Base-by-base conservation (phyloP, 2,113 vertebrate genomes). In the Aepyceros melampus region DNA sequence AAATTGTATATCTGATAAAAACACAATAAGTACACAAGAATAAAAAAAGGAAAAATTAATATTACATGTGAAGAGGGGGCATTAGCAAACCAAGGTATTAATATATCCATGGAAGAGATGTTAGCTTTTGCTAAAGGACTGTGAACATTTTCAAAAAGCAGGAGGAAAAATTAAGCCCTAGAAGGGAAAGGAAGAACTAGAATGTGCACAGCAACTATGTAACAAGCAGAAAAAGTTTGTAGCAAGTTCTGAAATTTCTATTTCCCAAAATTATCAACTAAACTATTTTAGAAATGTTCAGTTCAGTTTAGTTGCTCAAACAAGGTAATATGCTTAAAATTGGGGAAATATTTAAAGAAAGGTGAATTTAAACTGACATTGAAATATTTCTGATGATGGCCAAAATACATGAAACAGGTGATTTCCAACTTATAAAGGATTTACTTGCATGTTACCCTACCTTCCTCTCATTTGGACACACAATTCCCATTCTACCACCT, bases 261-360 rank as follows among this genome's bases (percentile, higher is more conserved):
- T 27, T n/a, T 85, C 8, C 33, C 47, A 33, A 58, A 81, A 85
- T 33, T 97, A 36, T 11, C 64, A 64, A 49, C 8, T 13, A 55
- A 64, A 49, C 8, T 10, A 55, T 83, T 47, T 83, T 62, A 76
- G 23, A 17, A 53, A 53, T 36, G 43, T 60, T 71, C 82, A n/a
- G n/a, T n/a, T n/a, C n/a, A n/a, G n/a, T n/a, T n/a, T n/a, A n/a
- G n/a, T n/a, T n/a, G n/a, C 7, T 78, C 71, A 17, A 95, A 92
- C 12, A 94, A 83, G 47, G 2, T 27, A 56, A 85, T 91, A 87
- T 55, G 11, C 31, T 87, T 14, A 87, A 43, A 74, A 40, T n/a
- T 81, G 62, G 14, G 25, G 55, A 96, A 82, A 49, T 55, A 87
- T 19, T 53, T 93, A 86, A 93, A 47, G 33, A 78, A 55, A 92